Evolutionary conservation across 30 jellyfish, hydroid and myxozoan species (phyloP), one percentile per base, ranked within the genome.

Genomic region (Pelagia noctiluca): DNA sequence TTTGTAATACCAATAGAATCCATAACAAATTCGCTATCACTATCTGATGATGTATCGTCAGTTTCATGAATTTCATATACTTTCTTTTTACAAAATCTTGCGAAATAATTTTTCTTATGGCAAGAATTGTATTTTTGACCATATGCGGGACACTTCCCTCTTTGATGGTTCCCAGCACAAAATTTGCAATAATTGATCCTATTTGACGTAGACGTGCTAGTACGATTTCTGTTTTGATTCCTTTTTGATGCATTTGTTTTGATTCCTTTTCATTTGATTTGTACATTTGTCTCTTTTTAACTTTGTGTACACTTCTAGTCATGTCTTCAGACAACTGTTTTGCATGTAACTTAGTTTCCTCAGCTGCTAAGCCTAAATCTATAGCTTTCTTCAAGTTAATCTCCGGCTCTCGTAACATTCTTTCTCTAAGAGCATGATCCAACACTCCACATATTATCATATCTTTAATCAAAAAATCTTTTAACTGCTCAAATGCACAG

Each of bases 391-490:
- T n/a, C n/a, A n/a, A n/a, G n/a, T n/a, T n/a, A n/a, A n/a, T n/a
- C n/a, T 66, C 50, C 37, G 91, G 78, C 66, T 81, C 91, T 67
- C 91, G 65, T 66, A 78, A 82, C 71, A 81, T 65, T 22, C 77
- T 37, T 50, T 81, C 88, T 33, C 77, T 49, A 36, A 65, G 70
- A 7, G 85, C 85, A n/a, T n/a, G n/a, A n/a, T n/a, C n/a, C n/a
- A n/a, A n/a, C n/a, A n/a, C n/a, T n/a, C n/a, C n/a, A n/a, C 84
- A 66, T 47, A 81, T 61, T 13, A 81, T 81, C 69, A 81, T 81
- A 29, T 81, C 88, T 47, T 47, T 67, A n/a, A 12, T 64, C 65
- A 65, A 76, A 19, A 29, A 81, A 76, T 81, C 91, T 29, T 50
- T 63, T 71, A 81, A 68, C 13, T 34, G 65, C 4, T 61, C 77